Evolutionary conservation across 2,888 invertebrate genomes (phyloP).

Genomic region (Epirrhoe tristata): DNA sequence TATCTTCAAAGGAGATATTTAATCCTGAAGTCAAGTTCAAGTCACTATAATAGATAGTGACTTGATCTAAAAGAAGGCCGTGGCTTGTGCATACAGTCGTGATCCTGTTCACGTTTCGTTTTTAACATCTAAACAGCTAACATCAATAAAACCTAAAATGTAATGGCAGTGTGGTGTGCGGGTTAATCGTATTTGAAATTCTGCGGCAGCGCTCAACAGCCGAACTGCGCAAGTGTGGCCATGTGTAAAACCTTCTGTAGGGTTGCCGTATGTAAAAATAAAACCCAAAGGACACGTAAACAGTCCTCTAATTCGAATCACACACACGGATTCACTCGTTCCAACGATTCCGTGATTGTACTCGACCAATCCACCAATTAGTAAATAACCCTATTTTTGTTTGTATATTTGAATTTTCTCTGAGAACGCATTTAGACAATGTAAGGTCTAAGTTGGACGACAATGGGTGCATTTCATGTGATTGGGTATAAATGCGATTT

Average conservation of each 20-base stretch:
- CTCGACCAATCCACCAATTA: conserved; percentile 63
- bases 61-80: too few species aligned
- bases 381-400: conserved; percentile 75
- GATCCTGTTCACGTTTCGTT: too few species aligned
- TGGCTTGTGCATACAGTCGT: too few species aligned
- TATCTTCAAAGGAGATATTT: too few species aligned
- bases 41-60: too few species aligned
- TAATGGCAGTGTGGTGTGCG: conserved; percentile 2
- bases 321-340: conserved; percentile 78
- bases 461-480: conserved; percentile 67
- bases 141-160: conserved; percentile 1
- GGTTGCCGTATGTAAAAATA: conserved; percentile 66
- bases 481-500: conserved; percentile 55
- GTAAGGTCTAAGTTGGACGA: conserved; percentile 48
- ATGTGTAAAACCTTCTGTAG: conserved; percentile 75
- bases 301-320: conserved; percentile 81
- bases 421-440: conserved; percentile 71
- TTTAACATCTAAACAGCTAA: not conserved
- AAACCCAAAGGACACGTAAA: conserved; percentile 70
- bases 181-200: conserved; percentile 31
- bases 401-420: conserved; percentile 64
- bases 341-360: conserved; percentile 74
- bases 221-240: conserved; percentile 60
- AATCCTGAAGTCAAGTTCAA: too few species aligned
- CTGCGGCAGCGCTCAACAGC: conserved; percentile 32